These are phyloP conservation scores for Notiomystis cincta DNA, from an alignment of 2,113 vertebrate species.

Conservation along the genomic window DNA sequence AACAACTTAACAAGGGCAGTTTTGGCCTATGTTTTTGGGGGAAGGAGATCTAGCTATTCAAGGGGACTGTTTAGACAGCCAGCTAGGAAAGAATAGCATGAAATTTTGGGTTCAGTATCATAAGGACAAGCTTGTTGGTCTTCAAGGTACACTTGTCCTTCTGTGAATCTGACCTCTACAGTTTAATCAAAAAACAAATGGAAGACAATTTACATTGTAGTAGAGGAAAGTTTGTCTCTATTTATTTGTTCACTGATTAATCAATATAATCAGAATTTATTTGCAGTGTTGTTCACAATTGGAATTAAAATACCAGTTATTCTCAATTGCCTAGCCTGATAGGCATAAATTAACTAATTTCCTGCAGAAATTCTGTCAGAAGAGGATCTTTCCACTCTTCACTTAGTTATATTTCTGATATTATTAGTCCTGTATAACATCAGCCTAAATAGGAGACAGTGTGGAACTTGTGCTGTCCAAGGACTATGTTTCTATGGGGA, in stretches of 20 bases:
- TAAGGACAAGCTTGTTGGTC: background rate
- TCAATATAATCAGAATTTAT: background rate
- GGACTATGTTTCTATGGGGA: background rate
- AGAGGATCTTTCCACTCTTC: background rate
- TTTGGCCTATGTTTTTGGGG: background rate
- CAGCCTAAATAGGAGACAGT: background rate
- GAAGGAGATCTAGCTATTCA: background rate
- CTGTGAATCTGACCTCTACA: background rate
- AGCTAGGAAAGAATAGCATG: background rate
- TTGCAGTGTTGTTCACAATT: background rate
- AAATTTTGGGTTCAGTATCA: background rate
- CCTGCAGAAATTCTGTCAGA: background rate
- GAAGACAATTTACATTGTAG: background rate
- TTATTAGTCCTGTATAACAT: background rate
- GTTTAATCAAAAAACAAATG: background rate
- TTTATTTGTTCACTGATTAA: background rate
- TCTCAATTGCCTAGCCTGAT: background rate
- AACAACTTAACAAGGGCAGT: background rate
- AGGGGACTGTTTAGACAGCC: background rate
- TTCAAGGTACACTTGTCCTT: background rate
- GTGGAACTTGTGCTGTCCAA: background rate
- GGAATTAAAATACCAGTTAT: background rate
- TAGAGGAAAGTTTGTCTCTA: background rate
- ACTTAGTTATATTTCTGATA: background rate
- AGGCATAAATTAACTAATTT: background rate